Evolutionary conservation across 2,113 vertebrate species (phyloP), one percentile per base, ranked within the genome.

Genomic region (Thryonomys swinderianus): DNA sequence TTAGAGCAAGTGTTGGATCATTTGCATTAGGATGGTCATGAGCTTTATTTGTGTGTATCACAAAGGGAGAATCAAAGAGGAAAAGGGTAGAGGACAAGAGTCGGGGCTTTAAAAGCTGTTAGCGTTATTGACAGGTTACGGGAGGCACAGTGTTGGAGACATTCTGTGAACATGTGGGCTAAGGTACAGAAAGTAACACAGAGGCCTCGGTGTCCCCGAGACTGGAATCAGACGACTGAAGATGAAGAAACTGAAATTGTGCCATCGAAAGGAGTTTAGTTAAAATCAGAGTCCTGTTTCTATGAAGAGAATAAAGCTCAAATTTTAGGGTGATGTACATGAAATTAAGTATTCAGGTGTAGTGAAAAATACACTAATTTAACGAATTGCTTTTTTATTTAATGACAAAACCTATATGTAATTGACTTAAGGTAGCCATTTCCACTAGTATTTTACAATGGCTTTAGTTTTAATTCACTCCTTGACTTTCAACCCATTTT

Each of bases 381-480:
- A 61, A 67, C 57, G 85, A 71, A 85, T 51, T 25, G 11, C 8
- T 89, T 59, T 12, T 78, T 85, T 81, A 45, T 69, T 85, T 53
- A 55, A 81, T 45, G 86, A 94, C 40, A 85, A 84, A 80, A 79
- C 12, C 61, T 86, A 30, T 32, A 55, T 37, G 25, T 14, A 48
- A 66, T 34, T 91, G 37, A 42, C 20, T 89, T 34, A 67, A 85
- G 21, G 40, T 5, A 21, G 3, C 4, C 13, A 17, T 90, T 62
- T 86, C 37, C 61, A 51, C n/a, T 1, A 18, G 20, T 55, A 53
- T 32, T 96, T 73, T 62, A 69, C 37, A 37, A 34, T 30, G 25
- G 16, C 76, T 92, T 93, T 83, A 62, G 53, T 88, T 96, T 83
- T 67, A 76, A 64, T 27, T 82, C 25, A 80, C 34, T 20, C 32